Conservation (phyloP, 2,797 vertebrate species). For the Fundulus diaphanus region DNA sequence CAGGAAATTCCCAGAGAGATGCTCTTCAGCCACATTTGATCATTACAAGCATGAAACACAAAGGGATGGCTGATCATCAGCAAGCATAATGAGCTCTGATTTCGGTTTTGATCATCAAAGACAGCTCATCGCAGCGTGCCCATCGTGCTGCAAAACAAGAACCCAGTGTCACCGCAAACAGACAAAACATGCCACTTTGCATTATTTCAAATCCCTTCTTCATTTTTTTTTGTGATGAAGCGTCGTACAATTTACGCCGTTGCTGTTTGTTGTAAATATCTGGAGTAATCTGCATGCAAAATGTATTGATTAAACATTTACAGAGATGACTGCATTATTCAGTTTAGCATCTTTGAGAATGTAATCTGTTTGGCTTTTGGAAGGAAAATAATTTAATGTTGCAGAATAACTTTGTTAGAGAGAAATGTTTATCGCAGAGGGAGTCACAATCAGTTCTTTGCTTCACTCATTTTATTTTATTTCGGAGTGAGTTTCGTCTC, state of each 20-base stretch:
- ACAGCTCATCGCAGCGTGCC: conserved; percentile 46
- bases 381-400: conserved; percentile 35
- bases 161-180: conserved; percentile 22
- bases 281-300: conserved; percentile 22
- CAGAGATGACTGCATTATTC: conserved; percentile 41
- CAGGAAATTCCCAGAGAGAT: conserved; percentile 41
- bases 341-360: conserved; percentile 27
- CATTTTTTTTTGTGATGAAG: conserved; percentile 27
- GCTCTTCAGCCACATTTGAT: conserved; percentile 45
- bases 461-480: neutral
- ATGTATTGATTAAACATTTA: conserved; percentile 31
- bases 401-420: conserved; percentile 10
- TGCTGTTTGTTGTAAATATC: conserved; percentile 36
- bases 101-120: conserved; percentile 54
- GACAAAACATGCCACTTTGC: conserved; percentile 46
- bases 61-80: conserved; percentile 34
- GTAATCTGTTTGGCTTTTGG: conserved; percentile 32
- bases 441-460: neutral
- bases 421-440: neutral
- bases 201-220: conserved; percentile 32
- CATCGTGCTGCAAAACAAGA: conserved; percentile 38
- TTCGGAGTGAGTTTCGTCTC: neutral
- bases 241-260: conserved; percentile 33
- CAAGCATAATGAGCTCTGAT: conserved; percentile 48
- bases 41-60: conserved; percentile 27